Conservation (phyloP, 2,113 vertebrate species). For the Sylvilagus bachmani region DNA sequence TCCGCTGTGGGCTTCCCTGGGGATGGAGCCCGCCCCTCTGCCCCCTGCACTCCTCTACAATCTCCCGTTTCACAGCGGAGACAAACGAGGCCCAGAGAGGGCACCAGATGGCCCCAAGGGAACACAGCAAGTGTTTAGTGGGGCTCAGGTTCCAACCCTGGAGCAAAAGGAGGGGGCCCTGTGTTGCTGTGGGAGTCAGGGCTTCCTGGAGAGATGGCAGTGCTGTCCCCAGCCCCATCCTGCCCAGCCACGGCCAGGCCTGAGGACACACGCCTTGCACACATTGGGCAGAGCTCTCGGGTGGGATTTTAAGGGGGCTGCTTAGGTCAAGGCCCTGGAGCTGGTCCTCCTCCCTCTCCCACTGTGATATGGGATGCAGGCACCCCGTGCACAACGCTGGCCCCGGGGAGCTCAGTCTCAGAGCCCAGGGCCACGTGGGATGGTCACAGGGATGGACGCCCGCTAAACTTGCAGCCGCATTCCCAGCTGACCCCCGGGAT, state of each 20-base stretch:
- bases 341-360: background rate
- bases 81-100: background rate
- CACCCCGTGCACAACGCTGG: background rate
- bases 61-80: background rate
- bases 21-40: background rate
- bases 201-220: background rate
- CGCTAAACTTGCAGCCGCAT: background rate
- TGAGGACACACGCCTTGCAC: background rate
- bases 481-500: background rate
- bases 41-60: background rate
- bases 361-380: background rate
- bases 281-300: background rate
- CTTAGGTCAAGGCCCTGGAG: background rate
- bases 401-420: background rate
- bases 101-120: background rate
- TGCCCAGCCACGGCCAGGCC: background rate
- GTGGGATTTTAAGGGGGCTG: background rate
- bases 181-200: too few species aligned
- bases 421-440: background rate
- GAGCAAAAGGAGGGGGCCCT: background rate
- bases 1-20: background rate
- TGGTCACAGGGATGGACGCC: background rate
- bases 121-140: background rate
- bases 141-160: background rate
- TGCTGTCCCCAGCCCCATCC: background rate